phyloP scores from a whole-genome alignment of 1,140 invertebrate species.

The Pararge aegeria region DNA sequence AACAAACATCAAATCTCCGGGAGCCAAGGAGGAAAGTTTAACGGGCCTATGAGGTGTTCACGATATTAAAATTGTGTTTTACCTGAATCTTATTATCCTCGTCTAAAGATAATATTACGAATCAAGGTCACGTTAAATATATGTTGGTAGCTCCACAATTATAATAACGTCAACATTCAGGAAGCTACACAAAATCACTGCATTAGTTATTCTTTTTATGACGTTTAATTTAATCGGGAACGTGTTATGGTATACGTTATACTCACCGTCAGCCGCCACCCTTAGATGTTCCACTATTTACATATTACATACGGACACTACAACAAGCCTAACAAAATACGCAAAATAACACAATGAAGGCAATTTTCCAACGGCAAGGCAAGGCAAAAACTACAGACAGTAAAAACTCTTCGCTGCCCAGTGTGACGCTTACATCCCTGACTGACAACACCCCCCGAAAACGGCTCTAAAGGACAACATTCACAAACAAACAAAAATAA shows the following conservation, averaged over 20 bases:
- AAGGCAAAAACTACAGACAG: slow-evolving; percentile 60
- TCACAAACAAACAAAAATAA: slow-evolving; percentile 55
- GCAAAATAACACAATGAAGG: slow-evolving; percentile 73
- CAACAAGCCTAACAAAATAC: slow-evolving; percentile 73
- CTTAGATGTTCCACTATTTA: slow-evolving; percentile 48
- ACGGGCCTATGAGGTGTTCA: slow-evolving; percentile 32
- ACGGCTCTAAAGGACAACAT: slow-evolving; percentile 57
- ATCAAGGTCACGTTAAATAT: not conserved
- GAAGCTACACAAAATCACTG: slow-evolving; percentile 56
- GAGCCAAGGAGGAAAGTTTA: slow-evolving; percentile 63
- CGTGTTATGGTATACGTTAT: slow-evolving; percentile 41
- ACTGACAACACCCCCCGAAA: slow-evolving; percentile 55
- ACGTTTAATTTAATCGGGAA: slow-evolving; percentile 23
- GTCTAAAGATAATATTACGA: not conserved
- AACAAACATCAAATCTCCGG: slow-evolving; percentile 48
- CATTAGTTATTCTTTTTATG: slow-evolving; percentile 33
- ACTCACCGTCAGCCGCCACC: slow-evolving; percentile 40
- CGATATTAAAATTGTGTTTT: slow-evolving; percentile 43
- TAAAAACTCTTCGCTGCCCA: slow-evolving; percentile 46
- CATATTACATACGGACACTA: slow-evolving; percentile 64
- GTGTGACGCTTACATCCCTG: slow-evolving; percentile 63
- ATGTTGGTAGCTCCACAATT: slow-evolving; percentile 40
- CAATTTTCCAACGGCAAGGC: slow-evolving; percentile 57
- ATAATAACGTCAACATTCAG: slow-evolving; percentile 43
- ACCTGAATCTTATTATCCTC: not conserved